phyloP scores from a whole-genome alignment of 2,888 invertebrate species.

The Scaptomyza flava region DNA sequence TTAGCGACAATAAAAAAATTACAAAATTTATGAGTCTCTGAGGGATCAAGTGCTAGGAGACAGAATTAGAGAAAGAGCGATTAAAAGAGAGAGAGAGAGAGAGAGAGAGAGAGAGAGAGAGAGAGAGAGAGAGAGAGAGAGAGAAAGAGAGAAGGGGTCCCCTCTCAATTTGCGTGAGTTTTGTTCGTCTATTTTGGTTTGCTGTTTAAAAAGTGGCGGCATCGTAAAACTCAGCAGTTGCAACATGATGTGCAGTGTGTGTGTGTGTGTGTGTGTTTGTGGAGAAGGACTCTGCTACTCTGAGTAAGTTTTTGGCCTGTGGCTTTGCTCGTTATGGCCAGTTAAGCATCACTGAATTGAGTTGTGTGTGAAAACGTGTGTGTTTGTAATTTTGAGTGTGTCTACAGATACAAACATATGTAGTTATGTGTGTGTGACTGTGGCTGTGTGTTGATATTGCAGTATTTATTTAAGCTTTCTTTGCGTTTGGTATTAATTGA shows the following conservation, averaged over 20 bases:
- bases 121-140: constrained; percentile 10
- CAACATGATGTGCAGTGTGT: neutral
- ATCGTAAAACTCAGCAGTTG: no score
- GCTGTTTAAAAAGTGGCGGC: no score
- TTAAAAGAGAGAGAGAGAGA: no score
- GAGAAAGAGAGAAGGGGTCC: constrained; percentile 5
- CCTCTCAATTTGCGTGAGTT: constrained; percentile 30
- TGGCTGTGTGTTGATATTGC: constrained; percentile 3
- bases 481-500: constrained; percentile 55
- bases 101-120: neutral
- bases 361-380: constrained; percentile 46
- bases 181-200: no score
- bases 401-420: neutral
- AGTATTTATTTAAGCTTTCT: constrained; percentile 10
- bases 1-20: constrained; percentile 80
- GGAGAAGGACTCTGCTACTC: constrained; percentile 21
- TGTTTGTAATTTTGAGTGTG: neutral
- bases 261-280: constrained; percentile 23
- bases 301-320: constrained; percentile 59
- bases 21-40: constrained; percentile 81
- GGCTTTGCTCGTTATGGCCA: constrained; percentile 72
- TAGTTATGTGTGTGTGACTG: neutral
- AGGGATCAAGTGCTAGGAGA: constrained; percentile 39
- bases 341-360: constrained; percentile 71
- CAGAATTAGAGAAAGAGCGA: constrained; percentile 2